phyloP scores from a whole-genome alignment of 2,113 vertebrate genomes.

The Gracilinanus agilis region DNA sequence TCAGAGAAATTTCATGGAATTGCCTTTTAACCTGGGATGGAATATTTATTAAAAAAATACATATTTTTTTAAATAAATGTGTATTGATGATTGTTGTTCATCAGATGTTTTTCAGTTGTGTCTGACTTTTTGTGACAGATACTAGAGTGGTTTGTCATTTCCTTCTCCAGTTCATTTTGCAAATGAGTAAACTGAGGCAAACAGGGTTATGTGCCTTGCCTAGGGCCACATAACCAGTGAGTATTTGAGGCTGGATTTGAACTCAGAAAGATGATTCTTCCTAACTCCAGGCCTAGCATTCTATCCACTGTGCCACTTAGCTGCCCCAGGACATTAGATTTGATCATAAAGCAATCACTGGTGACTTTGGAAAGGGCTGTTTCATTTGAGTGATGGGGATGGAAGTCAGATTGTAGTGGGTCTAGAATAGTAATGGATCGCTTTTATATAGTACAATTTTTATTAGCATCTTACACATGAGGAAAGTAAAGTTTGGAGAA shows the following conservation, averaged over 20 bases:
- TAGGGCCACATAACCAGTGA: too few relatives aligned
- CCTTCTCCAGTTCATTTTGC: too few relatives aligned
- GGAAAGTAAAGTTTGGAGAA: not conserved
- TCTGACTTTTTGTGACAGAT: not conserved
- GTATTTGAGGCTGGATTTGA: too few relatives aligned
- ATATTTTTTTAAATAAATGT: not conserved
- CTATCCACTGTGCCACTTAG: too few relatives aligned
- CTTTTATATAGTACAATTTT: not conserved
- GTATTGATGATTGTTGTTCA: too few relatives aligned
- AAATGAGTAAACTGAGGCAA: too few relatives aligned
- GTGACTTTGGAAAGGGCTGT: not conserved
- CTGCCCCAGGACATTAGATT: not conserved
- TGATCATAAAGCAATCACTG: not conserved
- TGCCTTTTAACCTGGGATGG: not conserved
- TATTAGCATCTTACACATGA: not conserved
- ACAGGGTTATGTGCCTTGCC: too few relatives aligned
- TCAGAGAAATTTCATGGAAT: not conserved
- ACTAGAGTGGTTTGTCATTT: too few relatives aligned
- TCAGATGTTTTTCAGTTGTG: not conserved
- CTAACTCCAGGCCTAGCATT: too few relatives aligned
- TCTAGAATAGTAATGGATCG: not conserved
- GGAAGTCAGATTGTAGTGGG: not conserved
- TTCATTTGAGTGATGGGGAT: not conserved
- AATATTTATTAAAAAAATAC: too few relatives aligned
- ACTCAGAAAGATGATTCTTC: too few relatives aligned